Percentiles rank a stretch among this genome's conserved stretches.
Evolutionary conservation across 1,140 invertebrate genomes (phyloP).

Genomic region (Bactericera cockerelli): DNA sequence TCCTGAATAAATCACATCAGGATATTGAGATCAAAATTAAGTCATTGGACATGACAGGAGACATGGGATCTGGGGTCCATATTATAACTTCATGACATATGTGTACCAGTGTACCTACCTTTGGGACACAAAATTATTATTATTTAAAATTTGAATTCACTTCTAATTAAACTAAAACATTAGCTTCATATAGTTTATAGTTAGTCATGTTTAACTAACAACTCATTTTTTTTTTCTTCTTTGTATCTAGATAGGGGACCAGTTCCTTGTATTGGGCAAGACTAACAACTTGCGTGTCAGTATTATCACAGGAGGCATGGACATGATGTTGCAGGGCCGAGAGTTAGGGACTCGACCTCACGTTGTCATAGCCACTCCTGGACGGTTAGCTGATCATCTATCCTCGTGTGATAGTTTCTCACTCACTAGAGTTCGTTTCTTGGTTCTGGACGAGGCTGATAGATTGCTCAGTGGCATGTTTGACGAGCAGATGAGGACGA

Average conservation of each 20-base stretch:
- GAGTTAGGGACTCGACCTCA: constrained; percentile 77
- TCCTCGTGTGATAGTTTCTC: constrained; percentile 68
- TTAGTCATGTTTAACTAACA: too few species aligned
- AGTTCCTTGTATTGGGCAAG: constrained; percentile 78
- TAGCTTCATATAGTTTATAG: too few species aligned
- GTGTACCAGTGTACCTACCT: too few species aligned
- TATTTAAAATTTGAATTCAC: too few species aligned
- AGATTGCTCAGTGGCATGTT: constrained; percentile 65
- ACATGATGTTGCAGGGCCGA: constrained; percentile 77
- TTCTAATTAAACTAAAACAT: too few species aligned
- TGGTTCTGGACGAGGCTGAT: constrained; percentile 89
- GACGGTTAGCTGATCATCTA: constrained; percentile 74
- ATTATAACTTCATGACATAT: too few species aligned
- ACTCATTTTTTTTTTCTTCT: too few species aligned
- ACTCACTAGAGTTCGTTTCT: constrained; percentile 62
- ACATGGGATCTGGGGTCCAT: too few species aligned
- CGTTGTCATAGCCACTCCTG: constrained; percentile 87
- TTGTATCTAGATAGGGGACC: constrained; percentile 81
- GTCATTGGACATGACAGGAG: too few species aligned
- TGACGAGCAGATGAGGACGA: constrained; percentile 63
- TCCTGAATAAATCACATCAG: too few species aligned
- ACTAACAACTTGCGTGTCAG: constrained; percentile 64
- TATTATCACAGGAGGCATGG: constrained; percentile 82
- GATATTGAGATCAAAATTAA: too few species aligned
- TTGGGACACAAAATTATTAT: too few species aligned